Base-by-base conservation (phyloP, 1,140 invertebrate genomes). In the Coboldia fuscipes region DNA sequence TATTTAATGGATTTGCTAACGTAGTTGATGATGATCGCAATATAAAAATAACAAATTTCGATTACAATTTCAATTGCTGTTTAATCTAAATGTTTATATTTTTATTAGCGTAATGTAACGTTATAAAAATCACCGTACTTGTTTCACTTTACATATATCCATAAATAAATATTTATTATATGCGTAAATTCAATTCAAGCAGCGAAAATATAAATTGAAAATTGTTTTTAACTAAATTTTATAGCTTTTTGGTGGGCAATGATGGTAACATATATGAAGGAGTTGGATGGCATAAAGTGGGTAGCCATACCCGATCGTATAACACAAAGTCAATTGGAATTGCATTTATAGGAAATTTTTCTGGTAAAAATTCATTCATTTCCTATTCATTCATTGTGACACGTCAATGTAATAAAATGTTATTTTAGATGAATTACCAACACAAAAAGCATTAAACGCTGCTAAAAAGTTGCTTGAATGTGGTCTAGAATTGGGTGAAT, bases 221-320 rank as follows among this genome's bases (percentile, higher is more conserved):
- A n/a, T 30, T 38, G 10, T 23, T 34, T 39, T 39, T 33, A 28
- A 33, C 18, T 35, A 16, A 47, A 40, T 56, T 19, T 31, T 35
- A 5, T 10, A 83, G 72, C 42, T 83, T 82, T 41, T 38, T 82
- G 7, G 65, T 83, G 35, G 78, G 78, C 2, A 73, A 72, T 18
- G 77, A 83, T 51, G 79, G 77, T 3, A 63, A 70, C 14, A 59
- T 80, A 12, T 83, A 81, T 42, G 75, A 81, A 55, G 80, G 75
- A 6, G 53, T 62, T 8, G 78, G 78, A 0, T 85, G 79, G 79
- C 62, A 70, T 23, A 57, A 62, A 34, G 60, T 68, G 0, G 79
- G 77, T 0, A 68, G 75, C 1, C 79, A 83, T 44, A 75, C 78
- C 0, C 58, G 56, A 9, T 58, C 60, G 1, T 75, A 72, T 42